These are phyloP conservation scores for Carettochelys insculpta DNA, from an alignment of 2,113 vertebrate species.

Conservation along the genomic window DNA sequence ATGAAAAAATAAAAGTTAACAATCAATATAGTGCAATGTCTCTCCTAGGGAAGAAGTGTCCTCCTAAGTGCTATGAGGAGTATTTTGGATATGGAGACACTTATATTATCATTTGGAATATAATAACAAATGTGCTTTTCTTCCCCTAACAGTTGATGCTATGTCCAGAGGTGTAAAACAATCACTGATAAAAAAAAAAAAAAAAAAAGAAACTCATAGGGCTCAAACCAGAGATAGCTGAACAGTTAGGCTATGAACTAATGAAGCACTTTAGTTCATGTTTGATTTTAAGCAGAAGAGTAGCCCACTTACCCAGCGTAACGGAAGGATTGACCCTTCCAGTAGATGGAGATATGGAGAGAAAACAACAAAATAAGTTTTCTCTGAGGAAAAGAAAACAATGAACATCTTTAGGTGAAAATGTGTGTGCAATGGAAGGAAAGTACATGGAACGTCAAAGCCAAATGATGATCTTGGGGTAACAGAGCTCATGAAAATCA, in stretches of 20 bases:
- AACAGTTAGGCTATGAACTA: not conserved
- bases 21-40: not conserved
- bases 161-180: not conserved
- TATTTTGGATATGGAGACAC: not conserved
- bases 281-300: not conserved
- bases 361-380: not conserved
- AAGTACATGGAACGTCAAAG: not conserved
- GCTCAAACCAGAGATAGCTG: not conserved
- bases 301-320: not conserved
- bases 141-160: not conserved
- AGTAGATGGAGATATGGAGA: not conserved
- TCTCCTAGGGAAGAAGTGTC: not conserved
- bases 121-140: not conserved
- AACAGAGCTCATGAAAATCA: not conserved
- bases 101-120: not conserved
- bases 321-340: not conserved
- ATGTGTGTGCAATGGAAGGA: not conserved
- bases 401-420: not conserved
- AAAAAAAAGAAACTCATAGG: not conserved
- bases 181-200: not conserved
- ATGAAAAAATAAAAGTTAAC: not conserved
- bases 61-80: fast-evolving
- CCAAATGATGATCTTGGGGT: not conserved
- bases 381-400: not conserved
- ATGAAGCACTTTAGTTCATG: not conserved